These are phyloP conservation scores for Glomeris maerens DNA, from an alignment of 1,140 invertebrate species.

Conservation along the genomic window DNA sequence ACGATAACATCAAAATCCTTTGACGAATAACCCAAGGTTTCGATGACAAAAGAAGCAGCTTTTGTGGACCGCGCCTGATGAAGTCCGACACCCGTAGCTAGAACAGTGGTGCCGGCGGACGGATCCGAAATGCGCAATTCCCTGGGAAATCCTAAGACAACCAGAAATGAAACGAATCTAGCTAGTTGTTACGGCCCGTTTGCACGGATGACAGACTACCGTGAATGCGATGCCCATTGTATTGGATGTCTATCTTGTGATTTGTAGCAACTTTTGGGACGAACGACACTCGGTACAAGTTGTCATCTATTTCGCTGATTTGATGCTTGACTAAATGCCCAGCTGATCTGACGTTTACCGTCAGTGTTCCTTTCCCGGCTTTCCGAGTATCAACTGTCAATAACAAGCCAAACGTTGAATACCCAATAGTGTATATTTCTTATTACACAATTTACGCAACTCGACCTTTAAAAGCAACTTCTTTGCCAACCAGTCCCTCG, in stretches of 20 bases:
- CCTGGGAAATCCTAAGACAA: slow-evolving; percentile 34
- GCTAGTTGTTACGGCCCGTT: slow-evolving; percentile 19
- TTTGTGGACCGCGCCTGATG: slow-evolving; percentile 66
- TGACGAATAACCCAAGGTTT: slow-evolving; percentile 65
- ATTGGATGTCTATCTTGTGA: slow-evolving; percentile 62
- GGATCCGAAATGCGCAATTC: slow-evolving; percentile 40
- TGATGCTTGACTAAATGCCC: slow-evolving; percentile 60
- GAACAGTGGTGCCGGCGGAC: slow-evolving; percentile 52
- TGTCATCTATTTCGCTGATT: slow-evolving; percentile 39
- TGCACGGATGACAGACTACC: slow-evolving; percentile 28
- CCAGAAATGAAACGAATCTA: slow-evolving; percentile 4
- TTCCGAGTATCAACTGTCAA: slow-evolving; percentile 47
- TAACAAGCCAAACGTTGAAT: no score
- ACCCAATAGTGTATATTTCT: no score
- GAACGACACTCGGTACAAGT: slow-evolving; percentile 54
- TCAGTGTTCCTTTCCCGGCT: slow-evolving; percentile 61
- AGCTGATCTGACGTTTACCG: slow-evolving; percentile 58
- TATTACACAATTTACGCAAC: slow-evolving; percentile 11
- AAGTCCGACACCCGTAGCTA: slow-evolving; percentile 58
- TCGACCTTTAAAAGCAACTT: slow-evolving; percentile 56
- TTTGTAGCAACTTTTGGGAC: slow-evolving; percentile 63
- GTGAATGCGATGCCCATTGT: slow-evolving; percentile 45
- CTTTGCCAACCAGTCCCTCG: slow-evolving; percentile 65
- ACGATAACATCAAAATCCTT: slow-evolving; percentile 84
- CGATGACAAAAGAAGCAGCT: slow-evolving; percentile 72